phyloP scores from a whole-genome alignment of 2,797 vertebrate genomes.

The Zalophus californianus region DNA sequence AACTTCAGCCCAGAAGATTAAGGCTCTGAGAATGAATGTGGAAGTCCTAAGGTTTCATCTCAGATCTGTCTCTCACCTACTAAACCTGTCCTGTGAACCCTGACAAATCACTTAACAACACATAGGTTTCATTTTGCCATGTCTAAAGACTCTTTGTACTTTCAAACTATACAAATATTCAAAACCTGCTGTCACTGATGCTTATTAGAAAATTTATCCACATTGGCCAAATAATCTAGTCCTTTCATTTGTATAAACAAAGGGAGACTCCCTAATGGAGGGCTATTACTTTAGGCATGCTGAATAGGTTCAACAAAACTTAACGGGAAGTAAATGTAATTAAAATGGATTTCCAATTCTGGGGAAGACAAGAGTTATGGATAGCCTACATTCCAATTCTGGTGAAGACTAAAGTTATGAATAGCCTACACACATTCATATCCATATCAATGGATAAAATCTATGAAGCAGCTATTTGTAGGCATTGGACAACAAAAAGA shows the following conservation, averaged over 20 bases:
- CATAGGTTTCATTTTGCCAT: slow-evolving; percentile 1
- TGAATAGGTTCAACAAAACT: slow-evolving; percentile 39
- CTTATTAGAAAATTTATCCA: background rate
- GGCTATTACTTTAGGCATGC: background rate
- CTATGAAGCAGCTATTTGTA: slow-evolving; percentile 10
- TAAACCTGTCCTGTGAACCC: background rate
- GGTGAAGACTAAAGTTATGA: slow-evolving; percentile 31
- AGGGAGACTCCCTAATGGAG: background rate
- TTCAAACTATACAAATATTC: slow-evolving; percentile 36
- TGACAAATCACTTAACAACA: slow-evolving; percentile 52
- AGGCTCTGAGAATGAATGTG: background rate
- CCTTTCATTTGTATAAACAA: slow-evolving; percentile 46
- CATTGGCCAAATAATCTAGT: slow-evolving; percentile 39
- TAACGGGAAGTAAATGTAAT: slow-evolving; percentile 62
- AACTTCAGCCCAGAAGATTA: slow-evolving; percentile 30
- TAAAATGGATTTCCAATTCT: slow-evolving; percentile 61
- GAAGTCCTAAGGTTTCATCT: slow-evolving; percentile 18
- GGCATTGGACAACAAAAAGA: background rate
- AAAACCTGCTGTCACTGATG: slow-evolving; percentile 5
- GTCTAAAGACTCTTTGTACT: background rate
- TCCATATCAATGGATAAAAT: background rate
- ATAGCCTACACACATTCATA: background rate
- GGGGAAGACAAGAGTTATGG: slow-evolving; percentile 39
- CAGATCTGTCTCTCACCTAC: background rate
- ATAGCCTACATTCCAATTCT: slow-evolving; percentile 9